Evolutionary conservation across 1,140 invertebrate species (phyloP), one percentile per base, ranked within the genome.

Genomic region (Chrysopa pallens): DNA sequence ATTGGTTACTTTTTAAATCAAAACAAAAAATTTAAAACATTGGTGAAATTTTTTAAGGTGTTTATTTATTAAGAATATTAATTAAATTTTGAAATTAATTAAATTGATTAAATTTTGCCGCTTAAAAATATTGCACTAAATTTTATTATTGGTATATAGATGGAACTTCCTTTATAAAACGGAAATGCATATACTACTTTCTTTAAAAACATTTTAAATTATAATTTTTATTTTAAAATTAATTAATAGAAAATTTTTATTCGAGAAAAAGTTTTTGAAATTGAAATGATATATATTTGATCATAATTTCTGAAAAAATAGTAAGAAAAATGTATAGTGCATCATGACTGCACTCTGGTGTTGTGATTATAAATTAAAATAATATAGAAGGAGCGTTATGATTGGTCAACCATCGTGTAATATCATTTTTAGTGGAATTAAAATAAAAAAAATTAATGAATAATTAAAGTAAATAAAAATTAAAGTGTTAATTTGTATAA

Each of bases 391-490:
- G 42, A 49, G 48, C 52, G 39, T 46, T 52, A 42, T 45, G 44
- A 46, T 44, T 50, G 48, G 48, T 23, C 12, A 27, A 36, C 15
- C 12, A 39, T 17, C 6, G 39, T 27, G 14, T 31, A 33, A 33
- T 33, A 33, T 33, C 8, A 4, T 33, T 11, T 33, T 33, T 47
- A 40, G 41, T 35, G 33, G 39, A 17, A 27, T 39, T 31, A 42
- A 44, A 41, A 33, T 37, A n/a, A 40, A 44, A 52, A 53, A 53
- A 43, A 50, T 48, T 51, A 43, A 46, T 38, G 36, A 42, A 17
- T 35, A 37, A 48, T 45, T 42, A 29, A 42, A 49, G 43, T 49
- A 48, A 45, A 42, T 47, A 31, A 23, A 8, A 36, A 43, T 42
- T 42, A 15, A 13, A 35, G 2, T 6, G 42, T 40, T 38, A 35